A percentile compares a stretch with the other conserved stretches of the same genome.
These are phyloP conservation scores for Petrocephalus schoutedeni DNA, from an alignment of 2,797 vertebrate species.

Conservation along the genomic window DNA sequence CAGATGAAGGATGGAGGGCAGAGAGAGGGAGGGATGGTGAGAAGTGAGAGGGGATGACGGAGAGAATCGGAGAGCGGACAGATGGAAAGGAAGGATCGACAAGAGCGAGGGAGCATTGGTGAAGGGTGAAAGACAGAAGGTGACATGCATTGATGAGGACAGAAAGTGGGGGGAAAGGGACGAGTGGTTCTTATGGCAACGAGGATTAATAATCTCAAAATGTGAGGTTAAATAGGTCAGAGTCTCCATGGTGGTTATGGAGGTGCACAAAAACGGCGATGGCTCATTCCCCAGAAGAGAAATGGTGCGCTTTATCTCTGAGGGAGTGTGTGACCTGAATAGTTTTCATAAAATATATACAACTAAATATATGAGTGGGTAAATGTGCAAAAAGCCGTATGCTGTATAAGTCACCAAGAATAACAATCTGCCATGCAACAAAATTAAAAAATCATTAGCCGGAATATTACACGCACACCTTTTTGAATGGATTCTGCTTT, in stretches of 20 bases:
- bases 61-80: conserved; percentile 41
- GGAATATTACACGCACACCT: conserved; percentile 12
- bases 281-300: conserved; percentile 1
- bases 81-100: conserved; percentile 42
- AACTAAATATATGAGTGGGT: conserved; percentile 35
- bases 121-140: conserved; percentile 50
- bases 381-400: conserved; percentile 30
- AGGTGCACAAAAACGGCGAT: conserved; percentile 26
- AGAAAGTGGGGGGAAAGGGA: conserved; percentile 43
- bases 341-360: conserved; percentile 4
- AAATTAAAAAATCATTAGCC: conserved; percentile 19
- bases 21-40: conserved; percentile 15
- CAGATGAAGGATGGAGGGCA: conserved; percentile 20
- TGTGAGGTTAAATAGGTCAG: conserved; percentile 59
- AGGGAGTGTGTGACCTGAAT: neutral
- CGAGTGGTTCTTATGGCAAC: conserved; percentile 61
- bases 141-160: conserved; percentile 45
- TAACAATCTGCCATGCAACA: neutral
- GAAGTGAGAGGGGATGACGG: conserved; percentile 42
- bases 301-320: neutral
- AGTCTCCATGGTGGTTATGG: conserved; percentile 44
- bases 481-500: neutral
- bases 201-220: conserved; percentile 43
- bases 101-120: conserved; percentile 47
- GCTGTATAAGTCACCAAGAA: conserved; percentile 37